Conservation (phyloP, 2,888 invertebrate genomes). For the Mesochorus sp. region DNA sequence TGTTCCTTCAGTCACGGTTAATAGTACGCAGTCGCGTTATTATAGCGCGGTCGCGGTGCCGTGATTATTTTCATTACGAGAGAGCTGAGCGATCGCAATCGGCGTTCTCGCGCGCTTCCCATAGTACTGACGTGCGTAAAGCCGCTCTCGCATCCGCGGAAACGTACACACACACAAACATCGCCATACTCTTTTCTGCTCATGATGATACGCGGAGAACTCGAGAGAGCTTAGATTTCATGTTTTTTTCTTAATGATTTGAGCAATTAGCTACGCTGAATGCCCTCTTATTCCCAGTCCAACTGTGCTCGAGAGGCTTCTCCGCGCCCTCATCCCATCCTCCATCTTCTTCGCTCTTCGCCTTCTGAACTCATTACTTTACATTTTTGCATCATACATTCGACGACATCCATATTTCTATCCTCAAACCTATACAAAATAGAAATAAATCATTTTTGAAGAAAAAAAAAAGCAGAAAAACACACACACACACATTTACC, state of each 20-base stretch:
- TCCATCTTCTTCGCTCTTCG: slow-evolving; percentile 51
- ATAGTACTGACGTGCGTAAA: slow-evolving; percentile 65
- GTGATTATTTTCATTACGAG: slow-evolving; percentile 82
- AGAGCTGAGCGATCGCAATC: slow-evolving; percentile 65
- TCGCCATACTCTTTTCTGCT: slow-evolving; percentile 7
- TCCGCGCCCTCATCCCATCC: slow-evolving; percentile 57
- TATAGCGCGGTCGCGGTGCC: slow-evolving; percentile 70
- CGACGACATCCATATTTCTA: slow-evolving; percentile 24
- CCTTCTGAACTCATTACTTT: slow-evolving; percentile 27
- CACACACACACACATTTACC: too few relatives aligned
- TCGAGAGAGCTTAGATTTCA: slow-evolving; percentile 77
- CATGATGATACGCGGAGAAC: slow-evolving; percentile 41
- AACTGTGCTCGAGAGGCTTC: slow-evolving; percentile 64
- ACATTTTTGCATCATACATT: slow-evolving; percentile 25
- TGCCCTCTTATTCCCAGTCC: slow-evolving; percentile 78
- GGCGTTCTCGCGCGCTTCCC: slow-evolving; percentile 51
- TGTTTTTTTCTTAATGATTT: slow-evolving; percentile 82
- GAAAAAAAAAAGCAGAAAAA: background rate
- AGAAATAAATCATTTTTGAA: too few relatives aligned
- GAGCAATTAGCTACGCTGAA: slow-evolving; percentile 82
- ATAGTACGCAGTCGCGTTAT: slow-evolving; percentile 63
- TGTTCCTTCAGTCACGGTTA: slow-evolving; percentile 49
- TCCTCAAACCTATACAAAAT: too few relatives aligned
- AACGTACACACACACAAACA: slow-evolving; percentile 47
- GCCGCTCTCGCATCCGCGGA: slow-evolving; percentile 53